Evolutionary conservation across 2,113 vertebrate species (phyloP).

Genomic region (Callochromis pleurospilus): DNA sequence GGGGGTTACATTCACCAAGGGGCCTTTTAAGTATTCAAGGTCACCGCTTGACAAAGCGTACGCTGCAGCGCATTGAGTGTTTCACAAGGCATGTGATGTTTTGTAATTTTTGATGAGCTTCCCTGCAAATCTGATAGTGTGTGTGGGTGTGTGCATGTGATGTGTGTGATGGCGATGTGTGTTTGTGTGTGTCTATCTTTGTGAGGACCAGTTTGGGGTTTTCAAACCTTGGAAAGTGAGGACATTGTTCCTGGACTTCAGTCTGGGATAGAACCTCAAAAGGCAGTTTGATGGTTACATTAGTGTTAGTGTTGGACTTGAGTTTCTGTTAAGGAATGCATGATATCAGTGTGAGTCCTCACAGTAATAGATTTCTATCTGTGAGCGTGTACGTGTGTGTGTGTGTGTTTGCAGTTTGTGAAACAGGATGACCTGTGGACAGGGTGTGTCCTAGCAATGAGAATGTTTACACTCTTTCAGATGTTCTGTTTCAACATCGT

Average conservation of each 20-base stretch:
- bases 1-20: not conserved
- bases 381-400: not conserved
- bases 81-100: conserved; percentile 55
- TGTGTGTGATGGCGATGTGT: not conserved
- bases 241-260: not conserved
- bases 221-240: not conserved
- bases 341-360: not conserved
- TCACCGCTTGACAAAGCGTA: conserved; percentile 41
- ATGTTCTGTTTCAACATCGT: conserved; percentile 8
- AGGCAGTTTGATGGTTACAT: not conserved
- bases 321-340: not conserved
- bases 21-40: conserved; percentile 58
- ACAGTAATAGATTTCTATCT: not conserved
- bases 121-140: conserved; percentile 20
- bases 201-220: not conserved
- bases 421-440: conserved; percentile 43
- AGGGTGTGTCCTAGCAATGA: conserved; percentile 7
- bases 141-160: not conserved
- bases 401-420: not conserved
- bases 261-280: not conserved
- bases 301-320: not conserved
- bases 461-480: conserved; percentile 7
- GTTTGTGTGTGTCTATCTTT: not conserved
- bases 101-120: conserved; percentile 55
- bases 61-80: conserved; percentile 5